Conservation (phyloP, 2,113 vertebrate genomes). For the Carollia perspicillata region DNA sequence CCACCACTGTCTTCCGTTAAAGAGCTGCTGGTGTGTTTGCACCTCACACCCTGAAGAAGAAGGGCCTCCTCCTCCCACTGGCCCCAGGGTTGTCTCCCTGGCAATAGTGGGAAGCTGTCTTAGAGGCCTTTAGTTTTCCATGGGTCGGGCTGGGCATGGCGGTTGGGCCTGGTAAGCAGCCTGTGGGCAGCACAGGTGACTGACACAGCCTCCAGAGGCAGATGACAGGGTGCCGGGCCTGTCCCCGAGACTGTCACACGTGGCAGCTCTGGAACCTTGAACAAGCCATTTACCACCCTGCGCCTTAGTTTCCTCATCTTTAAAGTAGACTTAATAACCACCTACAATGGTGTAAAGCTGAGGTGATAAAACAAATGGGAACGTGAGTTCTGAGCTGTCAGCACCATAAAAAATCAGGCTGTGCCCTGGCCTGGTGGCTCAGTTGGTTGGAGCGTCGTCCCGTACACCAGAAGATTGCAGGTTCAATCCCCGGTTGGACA, state of each 20-base stretch:
- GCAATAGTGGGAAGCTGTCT: neutral
- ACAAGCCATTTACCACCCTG: neutral
- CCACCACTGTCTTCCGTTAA: neutral
- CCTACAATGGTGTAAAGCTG: neutral
- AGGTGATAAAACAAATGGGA: accelerated
- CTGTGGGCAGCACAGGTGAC: neutral
- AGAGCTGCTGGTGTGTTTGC: neutral
- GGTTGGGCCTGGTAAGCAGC: neutral
- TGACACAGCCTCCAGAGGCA: neutral
- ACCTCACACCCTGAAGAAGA: neutral
- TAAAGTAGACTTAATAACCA: accelerated
- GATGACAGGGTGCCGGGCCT: neutral
- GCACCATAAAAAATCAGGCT: accelerated
- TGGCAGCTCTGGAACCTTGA: neutral
- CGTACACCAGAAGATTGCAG: too few relatives aligned
- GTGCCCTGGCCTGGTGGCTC: too few relatives aligned
- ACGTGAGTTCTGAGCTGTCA: neutral
- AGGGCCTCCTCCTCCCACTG: neutral
- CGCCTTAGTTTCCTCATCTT: neutral
- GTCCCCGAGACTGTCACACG: neutral
- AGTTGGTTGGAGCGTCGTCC: too few relatives aligned
- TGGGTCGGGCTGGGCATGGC: neutral
- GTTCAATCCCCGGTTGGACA: too few relatives aligned
- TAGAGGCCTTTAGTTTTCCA: neutral
- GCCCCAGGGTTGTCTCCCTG: neutral